A percentile compares a stretch with the other conserved stretches of the same genome.
phyloP scores from a whole-genome alignment of 1,140 invertebrate species.

The Drosophila tsacasi region DNA sequence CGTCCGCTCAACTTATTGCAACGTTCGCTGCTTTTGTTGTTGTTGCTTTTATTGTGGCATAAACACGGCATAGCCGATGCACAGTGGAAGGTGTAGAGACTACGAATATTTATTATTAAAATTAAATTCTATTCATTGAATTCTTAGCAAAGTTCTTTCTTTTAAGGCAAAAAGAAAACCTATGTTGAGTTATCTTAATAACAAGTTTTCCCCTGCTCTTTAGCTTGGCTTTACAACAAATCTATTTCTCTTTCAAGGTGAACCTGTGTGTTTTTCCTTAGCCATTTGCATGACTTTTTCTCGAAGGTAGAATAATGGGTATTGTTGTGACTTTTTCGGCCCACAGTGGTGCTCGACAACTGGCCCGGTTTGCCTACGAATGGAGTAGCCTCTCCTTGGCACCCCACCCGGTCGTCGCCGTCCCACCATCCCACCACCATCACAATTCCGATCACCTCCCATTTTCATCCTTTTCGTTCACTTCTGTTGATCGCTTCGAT shows the following conservation, averaged over 20 bases:
- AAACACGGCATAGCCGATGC: constrained; percentile 31
- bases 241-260: constrained; percentile 28
- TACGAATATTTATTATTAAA: too few species aligned
- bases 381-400: constrained; percentile 35
- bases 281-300: not conserved
- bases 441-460: constrained; percentile 14
- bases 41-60: constrained; percentile 50
- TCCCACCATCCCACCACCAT: not conserved
- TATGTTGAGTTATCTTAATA: not conserved
- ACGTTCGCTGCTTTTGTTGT: constrained; percentile 17
- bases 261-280: constrained; percentile 10
- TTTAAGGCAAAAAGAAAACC: not conserved
- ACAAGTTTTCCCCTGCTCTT: not conserved
- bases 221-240: not conserved
- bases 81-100: constrained; percentile 38
- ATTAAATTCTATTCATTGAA: too few species aligned
- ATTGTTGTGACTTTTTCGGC: constrained; percentile 14
- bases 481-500: constrained; percentile 64
- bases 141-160: not conserved
- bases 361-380: constrained; percentile 55
- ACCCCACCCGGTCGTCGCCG: constrained; percentile 12
- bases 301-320: not conserved
- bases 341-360: constrained; percentile 31
- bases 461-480: constrained; percentile 33
- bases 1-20: constrained; percentile 51